Evolutionary conservation across 2,113 vertebrate species (phyloP), one percentile per base, ranked within the genome.

Genomic region (Heterotilapia buettikoferi): DNA sequence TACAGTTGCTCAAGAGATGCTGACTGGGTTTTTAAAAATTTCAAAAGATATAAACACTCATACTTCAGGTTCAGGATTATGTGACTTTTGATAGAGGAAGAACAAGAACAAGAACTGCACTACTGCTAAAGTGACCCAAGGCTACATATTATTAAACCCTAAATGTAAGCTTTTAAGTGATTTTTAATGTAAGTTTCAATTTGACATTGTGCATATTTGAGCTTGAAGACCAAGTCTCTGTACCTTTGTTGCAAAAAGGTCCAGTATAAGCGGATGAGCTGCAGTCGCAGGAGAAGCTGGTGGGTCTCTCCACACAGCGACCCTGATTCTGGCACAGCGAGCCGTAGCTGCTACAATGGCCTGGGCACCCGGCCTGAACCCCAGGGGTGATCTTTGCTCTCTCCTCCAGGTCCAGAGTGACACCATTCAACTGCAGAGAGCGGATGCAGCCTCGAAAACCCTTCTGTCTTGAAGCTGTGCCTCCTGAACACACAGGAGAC

Each of bases 401-500:
- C 56, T 97, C 96, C 92, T 98, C 97, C 88, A 99, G 96, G 88
- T 99, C 97, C 93, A 99, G 93, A 2, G 97, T 95, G 86, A 96
- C 80, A 4, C 98, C 98, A 24, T 99, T 99, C 91, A 99, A 94
- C 63, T 96, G 97, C 85, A 99, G 96, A 0, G 98, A 97, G 21
- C 98, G 98, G 50, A 99, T 98, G 29, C 98, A 99, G 3, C 98
- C 98, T 80, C 98, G 92, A 86, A 99, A 99, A 63, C 98, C 98
- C 89, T 97, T 98, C 90, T 99, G 98, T 19, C 98, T 95, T n/a
- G 98, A 99, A 24, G 98, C 98, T 0, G 98, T 99, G 24, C 98
- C 98, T 87, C 98, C 98, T 99, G 85, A 78, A 92, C 50, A 92
- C n/a, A 88, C 33, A 38, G 18, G 29, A 26, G 38, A 31, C 29